A percentile compares a stretch with the other conserved stretches of the same genome.
These are phyloP conservation scores for Euplexia lucipara DNA, from an alignment of 2,888 invertebrate genomes.

Conservation along the genomic window DNA sequence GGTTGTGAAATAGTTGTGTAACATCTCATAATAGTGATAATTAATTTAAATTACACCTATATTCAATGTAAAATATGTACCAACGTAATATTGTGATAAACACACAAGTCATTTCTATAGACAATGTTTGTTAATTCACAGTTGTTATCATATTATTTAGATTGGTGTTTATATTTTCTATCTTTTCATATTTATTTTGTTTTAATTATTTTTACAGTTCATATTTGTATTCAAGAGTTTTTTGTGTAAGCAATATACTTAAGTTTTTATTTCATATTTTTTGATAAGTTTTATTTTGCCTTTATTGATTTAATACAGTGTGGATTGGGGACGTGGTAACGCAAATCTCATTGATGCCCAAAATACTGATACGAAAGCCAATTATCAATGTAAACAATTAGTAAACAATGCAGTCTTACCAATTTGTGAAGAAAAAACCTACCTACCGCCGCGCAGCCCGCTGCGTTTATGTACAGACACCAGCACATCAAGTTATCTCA, in stretches of 20 bases:
- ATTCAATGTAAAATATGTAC: too few relatives aligned
- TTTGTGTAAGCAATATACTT: conserved; percentile 16
- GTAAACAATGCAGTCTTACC: too few relatives aligned
- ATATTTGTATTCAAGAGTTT: conserved; percentile 12
- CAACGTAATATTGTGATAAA: conserved; percentile 12
- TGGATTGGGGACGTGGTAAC: too few relatives aligned
- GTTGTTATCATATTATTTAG: conserved; percentile 19
- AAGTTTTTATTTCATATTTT: neutral
- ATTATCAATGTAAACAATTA: too few relatives aligned
- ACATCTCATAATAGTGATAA: conserved; percentile 11
- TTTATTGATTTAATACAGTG: too few relatives aligned
- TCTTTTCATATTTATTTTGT: conserved; percentile 22
- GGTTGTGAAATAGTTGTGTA: conserved; percentile 56
- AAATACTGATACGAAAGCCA: too few relatives aligned
- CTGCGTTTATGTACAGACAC: too few relatives aligned
- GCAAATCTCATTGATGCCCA: too few relatives aligned
- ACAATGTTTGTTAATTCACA: conserved; percentile 18
- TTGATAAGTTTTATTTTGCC: neutral
- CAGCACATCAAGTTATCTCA: too few relatives aligned
- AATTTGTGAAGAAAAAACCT: too few relatives aligned
- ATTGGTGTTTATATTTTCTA: neutral
- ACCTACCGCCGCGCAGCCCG: too few relatives aligned
- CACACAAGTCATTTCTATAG: neutral
- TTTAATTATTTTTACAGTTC: neutral
- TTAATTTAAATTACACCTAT: conserved; percentile 18